phyloP scores from a whole-genome alignment of 2,797 vertebrate genomes.

The Semaprochilodus insignis region DNA sequence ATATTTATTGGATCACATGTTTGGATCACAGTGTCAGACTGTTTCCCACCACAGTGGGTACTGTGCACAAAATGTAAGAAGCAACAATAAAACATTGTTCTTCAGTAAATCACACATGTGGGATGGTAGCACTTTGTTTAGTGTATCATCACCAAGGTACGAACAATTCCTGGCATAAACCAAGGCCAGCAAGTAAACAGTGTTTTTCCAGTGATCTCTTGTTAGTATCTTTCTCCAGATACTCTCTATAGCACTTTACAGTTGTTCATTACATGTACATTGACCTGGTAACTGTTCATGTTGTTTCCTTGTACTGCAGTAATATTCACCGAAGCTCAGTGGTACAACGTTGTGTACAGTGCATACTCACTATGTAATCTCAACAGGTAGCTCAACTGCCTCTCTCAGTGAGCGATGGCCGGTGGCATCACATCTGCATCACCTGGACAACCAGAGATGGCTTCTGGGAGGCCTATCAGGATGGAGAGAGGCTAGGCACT shows the following conservation, averaged over 20 bases:
- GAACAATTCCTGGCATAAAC: not conserved
- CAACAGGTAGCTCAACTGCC: constrained; percentile 93
- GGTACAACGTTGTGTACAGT: not conserved
- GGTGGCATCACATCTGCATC: constrained; percentile 98
- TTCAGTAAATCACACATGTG: not conserved
- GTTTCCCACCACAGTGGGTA: not conserved
- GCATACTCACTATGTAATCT: not conserved
- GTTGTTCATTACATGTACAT: not conserved
- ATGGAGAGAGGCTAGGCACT: constrained; percentile 93
- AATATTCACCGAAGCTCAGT: not conserved
- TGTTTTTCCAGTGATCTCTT: not conserved
- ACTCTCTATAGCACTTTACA: not conserved
- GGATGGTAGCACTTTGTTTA: not conserved
- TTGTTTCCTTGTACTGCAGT: not conserved
- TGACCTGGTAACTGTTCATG: not conserved
- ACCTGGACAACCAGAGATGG: constrained; percentile 98
- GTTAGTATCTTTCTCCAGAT: not conserved
- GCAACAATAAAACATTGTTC: not conserved
- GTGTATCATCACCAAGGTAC: not conserved
- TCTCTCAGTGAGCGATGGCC: constrained; percentile 92
- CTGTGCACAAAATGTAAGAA: not conserved
- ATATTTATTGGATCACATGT: not conserved
- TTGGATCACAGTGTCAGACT: not conserved
- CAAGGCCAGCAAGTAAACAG: not conserved
- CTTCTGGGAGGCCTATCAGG: constrained; percentile 98